phyloP scores from a whole-genome alignment of 2,797 vertebrate genomes.

The Ptychadena robeensis region DNA sequence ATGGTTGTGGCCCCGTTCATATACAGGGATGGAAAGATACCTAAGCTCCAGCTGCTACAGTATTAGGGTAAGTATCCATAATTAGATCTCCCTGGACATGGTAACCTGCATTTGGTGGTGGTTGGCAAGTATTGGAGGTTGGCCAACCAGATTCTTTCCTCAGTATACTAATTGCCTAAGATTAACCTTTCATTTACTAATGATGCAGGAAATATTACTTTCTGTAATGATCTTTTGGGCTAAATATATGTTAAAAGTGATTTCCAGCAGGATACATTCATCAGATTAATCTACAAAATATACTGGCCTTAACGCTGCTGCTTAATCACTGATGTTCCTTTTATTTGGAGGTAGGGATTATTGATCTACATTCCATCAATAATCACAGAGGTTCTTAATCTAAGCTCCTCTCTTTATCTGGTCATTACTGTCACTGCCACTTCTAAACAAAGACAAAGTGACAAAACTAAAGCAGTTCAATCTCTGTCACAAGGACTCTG shows the following conservation, averaged over 20 bases:
- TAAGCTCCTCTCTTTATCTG: slow-evolving; percentile 43
- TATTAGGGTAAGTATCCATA: too few relatives aligned
- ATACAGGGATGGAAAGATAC: too few relatives aligned
- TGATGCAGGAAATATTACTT: too few relatives aligned
- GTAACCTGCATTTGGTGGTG: too few relatives aligned
- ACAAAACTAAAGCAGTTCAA: background rate
- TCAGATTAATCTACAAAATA: slow-evolving; percentile 24
- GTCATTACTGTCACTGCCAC: slow-evolving; percentile 32
- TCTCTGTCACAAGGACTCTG: background rate
- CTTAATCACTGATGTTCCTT: slow-evolving; percentile 16
- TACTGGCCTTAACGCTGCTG: background rate
- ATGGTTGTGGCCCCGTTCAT: too few relatives aligned
- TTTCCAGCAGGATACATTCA: background rate
- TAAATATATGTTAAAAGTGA: background rate
- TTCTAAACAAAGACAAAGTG: background rate
- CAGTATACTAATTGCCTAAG: too few relatives aligned
- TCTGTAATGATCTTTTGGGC: background rate
- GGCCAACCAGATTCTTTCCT: too few relatives aligned
- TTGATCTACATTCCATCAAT: slow-evolving; percentile 37
- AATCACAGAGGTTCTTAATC: slow-evolving; percentile 34
- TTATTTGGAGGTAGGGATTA: slow-evolving; percentile 20
- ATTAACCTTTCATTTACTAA: too few relatives aligned
- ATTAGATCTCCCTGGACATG: too few relatives aligned
- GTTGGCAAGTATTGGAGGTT: too few relatives aligned
- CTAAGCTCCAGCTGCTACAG: too few relatives aligned